Conservation (phyloP, 2,888 invertebrate genomes). For the Loripinus fragilis region DNA sequence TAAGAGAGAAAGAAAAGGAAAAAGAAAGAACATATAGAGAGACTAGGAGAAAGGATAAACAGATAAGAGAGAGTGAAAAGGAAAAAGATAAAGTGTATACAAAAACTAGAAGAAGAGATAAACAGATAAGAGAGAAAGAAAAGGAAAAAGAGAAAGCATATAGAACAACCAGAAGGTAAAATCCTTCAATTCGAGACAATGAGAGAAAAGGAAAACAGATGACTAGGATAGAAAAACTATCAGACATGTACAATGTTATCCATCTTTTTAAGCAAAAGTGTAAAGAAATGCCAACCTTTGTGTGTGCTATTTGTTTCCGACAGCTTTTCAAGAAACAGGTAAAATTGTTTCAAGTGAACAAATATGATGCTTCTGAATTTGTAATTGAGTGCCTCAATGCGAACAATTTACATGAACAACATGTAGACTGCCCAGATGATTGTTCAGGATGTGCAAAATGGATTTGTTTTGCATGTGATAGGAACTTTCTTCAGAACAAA, state of each 20-base stretch:
- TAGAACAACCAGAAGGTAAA: not conserved
- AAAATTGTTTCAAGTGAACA: constrained; percentile 14
- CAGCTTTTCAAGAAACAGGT: constrained; percentile 35
- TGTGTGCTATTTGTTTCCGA: constrained; percentile 29
- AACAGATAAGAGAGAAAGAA: too few species aligned
- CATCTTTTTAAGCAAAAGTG: constrained; percentile 18
- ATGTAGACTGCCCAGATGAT: not conserved
- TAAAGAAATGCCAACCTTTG: constrained; percentile 26
- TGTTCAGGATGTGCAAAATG: not conserved
- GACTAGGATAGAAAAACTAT: too few species aligned
- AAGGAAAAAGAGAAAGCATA: not conserved
- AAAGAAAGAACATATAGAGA: too few species aligned
- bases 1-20: too few species aligned
- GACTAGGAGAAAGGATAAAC: too few species aligned
- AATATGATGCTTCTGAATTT: constrained; percentile 17
- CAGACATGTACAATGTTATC: constrained; percentile 13
- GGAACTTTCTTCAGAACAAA: constrained; percentile 8
- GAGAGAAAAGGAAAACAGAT: constrained; percentile 8
- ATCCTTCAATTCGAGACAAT: not conserved
- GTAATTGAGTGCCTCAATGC: not conserved
- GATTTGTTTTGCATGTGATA: constrained; percentile 13
- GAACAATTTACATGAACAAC: not conserved
- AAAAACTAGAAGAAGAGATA: too few species aligned
- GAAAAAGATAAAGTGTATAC: too few species aligned
- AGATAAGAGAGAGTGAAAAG: too few species aligned